Conservation (phyloP, 1,140 invertebrate genomes). For the Sycophaga agraensis region DNA sequence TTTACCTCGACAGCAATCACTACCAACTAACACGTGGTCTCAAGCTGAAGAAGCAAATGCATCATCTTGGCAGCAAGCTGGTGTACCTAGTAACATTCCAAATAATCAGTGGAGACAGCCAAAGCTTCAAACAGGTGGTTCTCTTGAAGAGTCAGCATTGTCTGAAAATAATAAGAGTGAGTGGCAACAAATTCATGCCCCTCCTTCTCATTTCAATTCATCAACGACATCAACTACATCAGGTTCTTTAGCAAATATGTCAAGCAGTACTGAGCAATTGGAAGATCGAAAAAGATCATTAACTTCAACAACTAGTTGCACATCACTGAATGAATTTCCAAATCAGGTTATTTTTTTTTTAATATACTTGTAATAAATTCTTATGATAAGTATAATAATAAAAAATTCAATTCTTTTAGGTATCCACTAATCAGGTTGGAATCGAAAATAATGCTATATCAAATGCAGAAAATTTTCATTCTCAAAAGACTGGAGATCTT, state of each 20-base stretch:
- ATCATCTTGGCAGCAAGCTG: conserved; percentile 35
- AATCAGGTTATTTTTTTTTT: conserved; percentile 15
- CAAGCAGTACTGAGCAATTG: conserved; percentile 36
- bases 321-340: conserved; percentile 36
- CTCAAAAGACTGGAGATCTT: conserved; percentile 39
- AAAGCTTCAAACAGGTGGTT: conserved; percentile 27
- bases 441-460: conserved; percentile 6
- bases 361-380: background rate
- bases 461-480: conserved; percentile 8
- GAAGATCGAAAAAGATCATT: conserved; percentile 39
- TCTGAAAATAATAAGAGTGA: conserved; percentile 34
- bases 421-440: conserved; percentile 4
- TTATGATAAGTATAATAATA: background rate
- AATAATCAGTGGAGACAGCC: conserved; percentile 27
- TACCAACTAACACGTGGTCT: conserved; percentile 27
- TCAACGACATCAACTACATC: conserved; percentile 30
- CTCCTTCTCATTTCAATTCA: conserved; percentile 33
- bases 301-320: conserved; percentile 33
- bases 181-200: conserved; percentile 38
- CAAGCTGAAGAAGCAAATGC: conserved; percentile 26
- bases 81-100: conserved; percentile 12
- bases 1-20: conserved; percentile 30
- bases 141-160: conserved; percentile 18
- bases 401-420: conserved; percentile 7
- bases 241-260: conserved; percentile 34